A percentile compares a stretch with the other conserved stretches of the same genome.
Evolutionary conservation across 2,113 vertebrate species (phyloP).

Genomic region (Mugil cephalus): DNA sequence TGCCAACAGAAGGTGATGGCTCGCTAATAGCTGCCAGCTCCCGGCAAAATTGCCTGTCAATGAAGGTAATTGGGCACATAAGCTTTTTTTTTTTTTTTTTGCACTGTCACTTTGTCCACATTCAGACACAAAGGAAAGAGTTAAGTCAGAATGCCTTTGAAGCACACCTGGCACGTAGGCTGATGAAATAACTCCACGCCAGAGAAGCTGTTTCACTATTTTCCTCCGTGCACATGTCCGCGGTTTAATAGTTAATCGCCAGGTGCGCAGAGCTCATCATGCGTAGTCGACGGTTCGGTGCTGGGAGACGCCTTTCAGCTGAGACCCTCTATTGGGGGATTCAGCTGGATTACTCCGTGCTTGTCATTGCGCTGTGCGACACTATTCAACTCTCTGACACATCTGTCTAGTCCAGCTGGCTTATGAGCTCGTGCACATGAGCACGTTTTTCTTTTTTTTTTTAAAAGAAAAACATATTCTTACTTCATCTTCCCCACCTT

Average conservation of each 20-base stretch:
- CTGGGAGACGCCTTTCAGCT: slow-evolving; percentile 22
- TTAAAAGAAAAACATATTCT: no score
- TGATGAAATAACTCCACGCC: slow-evolving; percentile 22
- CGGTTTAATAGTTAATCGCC: slow-evolving; percentile 26
- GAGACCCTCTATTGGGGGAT: slow-evolving; percentile 31
- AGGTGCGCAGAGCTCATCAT: slow-evolving; percentile 29
- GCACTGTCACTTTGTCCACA: slow-evolving; percentile 61
- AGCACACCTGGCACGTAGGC: slow-evolving; percentile 4
- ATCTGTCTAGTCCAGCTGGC: slow-evolving; percentile 2
- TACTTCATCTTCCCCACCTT: not conserved
- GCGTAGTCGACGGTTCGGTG: slow-evolving; percentile 16
- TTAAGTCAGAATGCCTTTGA: slow-evolving; percentile 15
- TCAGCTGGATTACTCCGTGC: slow-evolving; percentile 36
- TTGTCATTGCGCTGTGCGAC: slow-evolving; percentile 9
- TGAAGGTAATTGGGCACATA: slow-evolving; percentile 76
- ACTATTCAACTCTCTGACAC: slow-evolving; percentile 33
- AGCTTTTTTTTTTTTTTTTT: slow-evolving; percentile 48
- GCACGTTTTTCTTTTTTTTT: no score
- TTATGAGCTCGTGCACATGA: not conserved
- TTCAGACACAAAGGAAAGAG: slow-evolving; percentile 17
- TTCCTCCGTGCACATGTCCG: not conserved
- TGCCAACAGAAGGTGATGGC: slow-evolving; percentile 72
- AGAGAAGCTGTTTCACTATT: slow-evolving; percentile 2
- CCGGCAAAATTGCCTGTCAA: slow-evolving; percentile 77
- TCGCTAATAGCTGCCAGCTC: slow-evolving; percentile 72